A percentile compares a stretch with the other conserved stretches of the same genome.
These are phyloP conservation scores for Mus minutoides DNA, from an alignment of 2,797 vertebrate genomes.

Conservation along the genomic window DNA sequence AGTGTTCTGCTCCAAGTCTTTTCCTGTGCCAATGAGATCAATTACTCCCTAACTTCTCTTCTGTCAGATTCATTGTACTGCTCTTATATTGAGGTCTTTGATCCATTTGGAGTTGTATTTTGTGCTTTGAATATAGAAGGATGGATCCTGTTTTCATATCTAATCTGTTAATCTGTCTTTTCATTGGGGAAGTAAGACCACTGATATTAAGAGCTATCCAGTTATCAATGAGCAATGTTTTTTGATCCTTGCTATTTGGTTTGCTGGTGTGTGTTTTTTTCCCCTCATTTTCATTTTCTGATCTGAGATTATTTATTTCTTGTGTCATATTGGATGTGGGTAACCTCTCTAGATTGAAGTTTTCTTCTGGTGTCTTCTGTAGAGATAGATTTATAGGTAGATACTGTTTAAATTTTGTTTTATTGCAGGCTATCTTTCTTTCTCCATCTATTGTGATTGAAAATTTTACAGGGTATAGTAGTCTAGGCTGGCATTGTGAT, in stretches of 20 bases:
- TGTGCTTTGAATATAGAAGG: background rate
- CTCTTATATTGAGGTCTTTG: background rate
- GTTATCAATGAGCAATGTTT: background rate
- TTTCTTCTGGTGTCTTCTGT: background rate
- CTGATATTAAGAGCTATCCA: background rate
- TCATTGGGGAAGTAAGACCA: background rate
- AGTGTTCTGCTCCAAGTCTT: background rate
- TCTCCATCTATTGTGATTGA: background rate
- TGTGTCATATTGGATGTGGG: background rate
- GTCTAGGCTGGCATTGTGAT: background rate
- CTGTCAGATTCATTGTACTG: background rate
- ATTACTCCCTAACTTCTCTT: background rate
- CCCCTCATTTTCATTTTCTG: background rate
- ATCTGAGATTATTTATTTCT: background rate
- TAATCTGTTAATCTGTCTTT: background rate
- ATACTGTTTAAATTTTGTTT: background rate
- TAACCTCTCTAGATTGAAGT: background rate
- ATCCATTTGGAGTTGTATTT: background rate
- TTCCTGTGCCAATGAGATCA: background rate
- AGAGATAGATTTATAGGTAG: background rate
- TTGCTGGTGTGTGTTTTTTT: background rate
- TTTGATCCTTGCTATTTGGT: background rate
- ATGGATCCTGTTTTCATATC: background rate
- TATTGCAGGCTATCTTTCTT: background rate
- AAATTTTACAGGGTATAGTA: background rate